These are phyloP conservation scores for Acanthopleura granulata DNA, from an alignment of 2,888 invertebrate genomes.

Conservation along the genomic window DNA sequence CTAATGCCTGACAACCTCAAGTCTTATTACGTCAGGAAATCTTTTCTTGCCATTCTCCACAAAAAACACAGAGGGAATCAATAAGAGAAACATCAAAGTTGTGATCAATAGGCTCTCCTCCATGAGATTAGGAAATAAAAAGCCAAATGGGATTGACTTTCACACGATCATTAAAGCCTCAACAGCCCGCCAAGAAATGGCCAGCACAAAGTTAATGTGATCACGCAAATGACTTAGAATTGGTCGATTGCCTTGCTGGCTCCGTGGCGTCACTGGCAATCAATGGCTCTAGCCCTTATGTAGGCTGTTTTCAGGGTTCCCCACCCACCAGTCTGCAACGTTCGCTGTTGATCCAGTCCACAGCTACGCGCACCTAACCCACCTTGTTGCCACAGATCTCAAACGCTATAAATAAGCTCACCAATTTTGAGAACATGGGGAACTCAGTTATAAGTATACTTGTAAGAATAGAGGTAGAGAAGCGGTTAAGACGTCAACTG, in stretches of 20 bases:
- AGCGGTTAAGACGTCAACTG: too few relatives aligned
- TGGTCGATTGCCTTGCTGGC: neutral
- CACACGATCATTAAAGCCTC: slow-evolving; percentile 2
- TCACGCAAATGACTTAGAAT: slow-evolving; percentile 1
- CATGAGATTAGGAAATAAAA: slow-evolving; percentile 1
- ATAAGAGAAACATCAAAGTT: too few relatives aligned
- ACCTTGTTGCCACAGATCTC: neutral
- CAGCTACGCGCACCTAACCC: neutral
- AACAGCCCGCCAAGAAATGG: neutral
- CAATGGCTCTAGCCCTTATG: neutral
- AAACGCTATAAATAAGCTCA: neutral
- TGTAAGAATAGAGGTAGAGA: too few relatives aligned
- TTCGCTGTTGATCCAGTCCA: neutral
- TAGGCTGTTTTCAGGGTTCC: neutral
- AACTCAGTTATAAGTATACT: too few relatives aligned
- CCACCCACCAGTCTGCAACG: neutral
- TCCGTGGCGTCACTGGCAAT: neutral
- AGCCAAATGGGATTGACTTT: slow-evolving; percentile 12
- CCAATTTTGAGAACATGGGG: too few relatives aligned
- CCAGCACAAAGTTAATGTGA: slow-evolving; percentile 2
- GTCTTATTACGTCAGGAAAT: too few relatives aligned
- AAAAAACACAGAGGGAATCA: too few relatives aligned
- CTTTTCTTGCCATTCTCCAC: too few relatives aligned
- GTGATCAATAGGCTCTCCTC: too few relatives aligned
- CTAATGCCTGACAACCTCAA: too few relatives aligned